A percentile compares a stretch with the other conserved stretches of the same genome.
phyloP scores from a whole-genome alignment of 2,113 vertebrate genomes.

The Pogona vitticeps region DNA sequence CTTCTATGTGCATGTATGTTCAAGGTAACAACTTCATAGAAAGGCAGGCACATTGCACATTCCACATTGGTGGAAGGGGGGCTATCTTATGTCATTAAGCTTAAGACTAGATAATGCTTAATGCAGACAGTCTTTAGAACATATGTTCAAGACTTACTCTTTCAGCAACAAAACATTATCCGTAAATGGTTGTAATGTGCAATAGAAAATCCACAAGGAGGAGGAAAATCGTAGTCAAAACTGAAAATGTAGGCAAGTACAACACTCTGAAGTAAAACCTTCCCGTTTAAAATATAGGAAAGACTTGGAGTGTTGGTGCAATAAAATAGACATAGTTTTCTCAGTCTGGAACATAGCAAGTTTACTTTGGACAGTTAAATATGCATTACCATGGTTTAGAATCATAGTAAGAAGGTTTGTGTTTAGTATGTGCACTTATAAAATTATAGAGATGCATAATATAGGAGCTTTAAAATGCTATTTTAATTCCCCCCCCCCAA shows the following conservation, averaged over 20 bases:
- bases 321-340: neutral
- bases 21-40: too few relatives aligned
- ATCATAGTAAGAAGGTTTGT: neutral
- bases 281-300: constrained; percentile 12
- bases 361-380: neutral
- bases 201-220: neutral
- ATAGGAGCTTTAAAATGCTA: neutral
- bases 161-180: neutral
- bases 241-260: neutral
- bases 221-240: neutral
- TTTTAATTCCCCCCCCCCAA: neutral
- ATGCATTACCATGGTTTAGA: neutral
- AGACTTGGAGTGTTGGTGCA: neutral
- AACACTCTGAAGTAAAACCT: neutral
- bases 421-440: neutral
- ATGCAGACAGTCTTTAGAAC: neutral
- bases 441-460: neutral
- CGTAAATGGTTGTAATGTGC: neutral
- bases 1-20: neutral
- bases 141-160: neutral
- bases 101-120: constrained; percentile 2
- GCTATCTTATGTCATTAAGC: neutral
- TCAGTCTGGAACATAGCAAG: neutral
- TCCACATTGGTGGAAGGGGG: too few relatives aligned
- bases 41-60: too few relatives aligned